Base-by-base conservation (phyloP, 2,888 invertebrate species). In the Chloromyia formosa region DNA sequence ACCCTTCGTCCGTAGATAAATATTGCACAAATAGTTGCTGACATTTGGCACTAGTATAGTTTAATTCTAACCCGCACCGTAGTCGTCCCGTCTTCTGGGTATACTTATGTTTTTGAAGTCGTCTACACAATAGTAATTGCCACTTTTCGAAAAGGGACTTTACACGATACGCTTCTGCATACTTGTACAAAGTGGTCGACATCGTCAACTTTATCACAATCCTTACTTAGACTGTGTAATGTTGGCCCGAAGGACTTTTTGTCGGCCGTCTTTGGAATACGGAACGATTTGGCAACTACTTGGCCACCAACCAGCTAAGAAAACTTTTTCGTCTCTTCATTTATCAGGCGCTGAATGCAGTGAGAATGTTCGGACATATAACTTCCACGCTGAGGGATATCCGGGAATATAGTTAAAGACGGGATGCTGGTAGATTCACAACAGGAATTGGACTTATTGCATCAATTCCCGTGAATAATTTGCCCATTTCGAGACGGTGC, bases 381-480 rank as follows among this genome's bases (percentile, higher is more conserved):
- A 49, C 16, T 1, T 3, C 49, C 5, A 49, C 49, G 10, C 49
- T n/a, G 10, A 49, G 10, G 49, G 49, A 49, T n/a, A 7, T 35
- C 49, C 16, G 49, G 49, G 16, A 42, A 49, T 35, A 35, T 7
- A 49, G 3, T 49, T 49, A n/a, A 49, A 3, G 49, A 49, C 49
- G 49, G 49, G 14, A n/a, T 49, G 49, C 3, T 10, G 49, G 12
- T 3, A n/a, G 49, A 49, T n/a, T n/a, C 12, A 49, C 49, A 49
- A n/a, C 49, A n/a, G 49, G 49, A 49, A 49, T n/a, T 12, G 12
- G 49, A 49, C 49, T 49, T 49, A 49, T 49, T 49, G 49, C 49
- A 49, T 49, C 49, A 49, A 49, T 49, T 49, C 16, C 16, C 12
- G 16, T 49, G 49, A 49, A 49, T 49, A 49, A 49, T 49, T 49